These are phyloP conservation scores for Pogonomyrmex californicus DNA, from an alignment of 1,140 invertebrate species.

Conservation along the genomic window DNA sequence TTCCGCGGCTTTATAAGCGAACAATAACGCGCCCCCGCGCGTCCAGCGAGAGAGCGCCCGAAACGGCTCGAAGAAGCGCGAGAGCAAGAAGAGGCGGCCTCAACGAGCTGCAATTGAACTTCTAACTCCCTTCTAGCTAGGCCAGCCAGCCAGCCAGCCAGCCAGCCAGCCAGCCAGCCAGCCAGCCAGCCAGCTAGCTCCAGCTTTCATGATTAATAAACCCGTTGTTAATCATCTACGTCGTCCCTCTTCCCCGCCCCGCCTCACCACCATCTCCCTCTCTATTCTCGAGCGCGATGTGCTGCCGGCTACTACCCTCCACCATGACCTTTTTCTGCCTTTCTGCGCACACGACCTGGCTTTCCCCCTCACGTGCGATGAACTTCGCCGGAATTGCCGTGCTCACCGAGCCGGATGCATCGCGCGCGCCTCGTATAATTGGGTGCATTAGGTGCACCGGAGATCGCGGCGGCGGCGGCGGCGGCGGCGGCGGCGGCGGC, in stretches of 20 bases:
- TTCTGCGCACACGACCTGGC: constrained; percentile 40
- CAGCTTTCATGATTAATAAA: constrained; percentile 64
- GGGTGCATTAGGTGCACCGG: constrained; percentile 32
- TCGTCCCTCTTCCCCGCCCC: not conserved
- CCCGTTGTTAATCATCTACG: constrained; percentile 67
- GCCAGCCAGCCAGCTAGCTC: not conserved
- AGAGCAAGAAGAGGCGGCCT: constrained; percentile 12
- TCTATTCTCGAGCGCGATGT: not conserved
- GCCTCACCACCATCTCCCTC: not conserved
- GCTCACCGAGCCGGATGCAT: constrained; percentile 59
- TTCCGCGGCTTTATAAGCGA: constrained; percentile 57
- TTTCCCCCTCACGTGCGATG: constrained; percentile 37
- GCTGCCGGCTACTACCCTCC: constrained; percentile 14
- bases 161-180: no score
- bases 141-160: no score
- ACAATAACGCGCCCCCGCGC: constrained; percentile 58
- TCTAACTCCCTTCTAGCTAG: constrained; percentile 13
- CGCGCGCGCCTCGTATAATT: constrained; percentile 57
- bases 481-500: no score
- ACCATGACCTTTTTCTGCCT: constrained; percentile 54
- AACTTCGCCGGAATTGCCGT: constrained; percentile 58
- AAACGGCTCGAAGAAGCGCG: constrained; percentile 10
- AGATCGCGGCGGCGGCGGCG: not conserved
- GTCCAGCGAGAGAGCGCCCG: not conserved
- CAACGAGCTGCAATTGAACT: constrained; percentile 55